phyloP scores from a whole-genome alignment of 2,888 invertebrate genomes.

The Ganaspis brasiliensis region DNA sequence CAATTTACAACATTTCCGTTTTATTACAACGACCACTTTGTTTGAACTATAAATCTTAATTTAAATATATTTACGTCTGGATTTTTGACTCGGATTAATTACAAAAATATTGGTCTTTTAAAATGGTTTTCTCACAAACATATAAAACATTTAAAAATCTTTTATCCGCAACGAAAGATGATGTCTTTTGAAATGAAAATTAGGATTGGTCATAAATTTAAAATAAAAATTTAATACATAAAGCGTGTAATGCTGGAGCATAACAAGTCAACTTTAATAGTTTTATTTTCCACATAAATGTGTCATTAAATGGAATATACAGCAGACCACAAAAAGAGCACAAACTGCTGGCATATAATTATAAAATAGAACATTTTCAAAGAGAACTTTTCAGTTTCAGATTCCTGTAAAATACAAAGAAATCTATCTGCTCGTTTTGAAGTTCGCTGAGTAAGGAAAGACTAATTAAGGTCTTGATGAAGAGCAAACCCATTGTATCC shows the following conservation, averaged over 20 bases:
- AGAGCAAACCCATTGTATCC: slow-evolving; percentile 11
- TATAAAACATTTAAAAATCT: no score
- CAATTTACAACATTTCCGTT: no score
- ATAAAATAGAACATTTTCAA: background rate
- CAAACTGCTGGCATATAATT: background rate
- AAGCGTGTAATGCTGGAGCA: background rate
- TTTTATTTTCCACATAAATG: slow-evolving; percentile 15
- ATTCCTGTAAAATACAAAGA: background rate
- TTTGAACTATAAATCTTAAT: no score
- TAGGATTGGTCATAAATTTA: no score
- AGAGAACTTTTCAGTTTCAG: background rate
- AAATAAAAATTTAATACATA: no score
- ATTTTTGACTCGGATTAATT: no score
- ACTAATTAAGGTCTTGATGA: slow-evolving; percentile 12
- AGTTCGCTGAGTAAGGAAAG: background rate
- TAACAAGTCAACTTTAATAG: slow-evolving; percentile 1
- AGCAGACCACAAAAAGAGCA: background rate
- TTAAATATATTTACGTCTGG: no score
- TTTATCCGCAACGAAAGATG: no score
- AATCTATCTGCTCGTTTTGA: background rate
- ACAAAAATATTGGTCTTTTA: no score
- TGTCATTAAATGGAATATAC: background rate
- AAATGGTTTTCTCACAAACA: no score
- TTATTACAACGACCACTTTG: no score
- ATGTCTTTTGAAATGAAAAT: no score